Evolutionary conservation across 2,797 vertebrate species (phyloP).

Genomic region (Chiloscyllium punctatum): DNA sequence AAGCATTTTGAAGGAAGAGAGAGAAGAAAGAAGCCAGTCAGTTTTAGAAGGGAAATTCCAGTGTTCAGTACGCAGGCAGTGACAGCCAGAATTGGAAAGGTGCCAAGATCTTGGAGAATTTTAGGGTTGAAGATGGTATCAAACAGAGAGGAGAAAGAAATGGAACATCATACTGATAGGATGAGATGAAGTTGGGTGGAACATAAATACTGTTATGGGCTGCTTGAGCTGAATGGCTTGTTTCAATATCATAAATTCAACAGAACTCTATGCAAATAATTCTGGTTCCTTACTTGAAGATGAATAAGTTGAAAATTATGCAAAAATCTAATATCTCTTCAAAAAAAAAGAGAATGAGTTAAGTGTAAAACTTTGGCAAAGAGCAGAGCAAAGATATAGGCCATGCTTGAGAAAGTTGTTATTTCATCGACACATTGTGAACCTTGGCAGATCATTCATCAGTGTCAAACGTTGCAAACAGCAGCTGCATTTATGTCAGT

Average conservation of each 20-base stretch:
- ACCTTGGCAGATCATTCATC: not conserved
- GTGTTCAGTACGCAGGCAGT: not conserved
- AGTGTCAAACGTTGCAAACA: constrained; percentile 8
- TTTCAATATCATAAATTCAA: not conserved
- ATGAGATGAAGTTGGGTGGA: not conserved
- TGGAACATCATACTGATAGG: not conserved
- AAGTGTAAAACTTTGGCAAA: not conserved
- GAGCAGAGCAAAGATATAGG: no score
- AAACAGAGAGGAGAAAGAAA: not conserved
- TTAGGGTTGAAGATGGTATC: not conserved
- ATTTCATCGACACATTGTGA: not conserved
- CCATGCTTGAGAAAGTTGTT: constrained; percentile 1
- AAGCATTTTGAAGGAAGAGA: not conserved
- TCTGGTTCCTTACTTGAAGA: not conserved
- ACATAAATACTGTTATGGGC: not conserved
- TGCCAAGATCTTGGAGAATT: no score
- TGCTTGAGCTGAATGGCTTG: not conserved
- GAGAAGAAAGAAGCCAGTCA: not conserved
- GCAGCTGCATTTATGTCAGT: not conserved
- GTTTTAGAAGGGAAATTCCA: not conserved
- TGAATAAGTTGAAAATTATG: not conserved
- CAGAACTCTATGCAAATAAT: no score
- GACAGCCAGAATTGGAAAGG: not conserved
- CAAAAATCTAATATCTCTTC: not conserved
- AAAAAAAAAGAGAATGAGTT: not conserved